Conservation (phyloP, 2,113 vertebrate species). For the Eurypyga helias region DNA sequence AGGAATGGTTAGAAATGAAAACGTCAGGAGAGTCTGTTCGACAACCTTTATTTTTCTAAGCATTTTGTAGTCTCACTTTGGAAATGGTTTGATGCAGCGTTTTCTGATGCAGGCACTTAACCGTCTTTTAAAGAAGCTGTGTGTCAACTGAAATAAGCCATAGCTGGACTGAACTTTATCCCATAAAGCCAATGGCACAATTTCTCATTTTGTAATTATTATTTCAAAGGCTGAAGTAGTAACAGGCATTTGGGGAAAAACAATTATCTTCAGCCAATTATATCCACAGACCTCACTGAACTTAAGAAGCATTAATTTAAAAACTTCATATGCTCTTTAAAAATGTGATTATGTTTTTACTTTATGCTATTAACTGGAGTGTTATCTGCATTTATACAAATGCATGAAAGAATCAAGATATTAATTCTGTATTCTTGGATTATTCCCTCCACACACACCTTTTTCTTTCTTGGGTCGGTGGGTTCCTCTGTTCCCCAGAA, state of each 20-base stretch:
- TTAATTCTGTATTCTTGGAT: not conserved
- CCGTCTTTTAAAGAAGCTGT: not conserved
- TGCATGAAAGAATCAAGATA: not conserved
- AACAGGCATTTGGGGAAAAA: not conserved
- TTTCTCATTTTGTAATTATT: not conserved
- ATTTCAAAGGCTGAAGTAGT: not conserved
- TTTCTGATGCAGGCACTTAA: not conserved
- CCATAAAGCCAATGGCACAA: not conserved
- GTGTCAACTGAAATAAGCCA: not conserved
- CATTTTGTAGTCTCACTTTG: not conserved
- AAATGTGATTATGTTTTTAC: not conserved
- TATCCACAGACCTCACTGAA: not conserved
- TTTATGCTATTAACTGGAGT: not conserved
- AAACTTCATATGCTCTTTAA: not conserved
- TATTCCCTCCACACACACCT: not conserved
- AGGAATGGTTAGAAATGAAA: not conserved
- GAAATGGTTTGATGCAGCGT: not conserved
- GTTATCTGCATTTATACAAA: not conserved
- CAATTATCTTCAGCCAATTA: not conserved
- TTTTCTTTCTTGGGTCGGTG: not conserved
- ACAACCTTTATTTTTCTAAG: not conserved
- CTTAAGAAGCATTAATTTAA: not conserved
- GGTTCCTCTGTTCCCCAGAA: not conserved
- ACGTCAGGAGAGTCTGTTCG: not conserved
- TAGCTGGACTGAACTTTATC: not conserved